phyloP scores from a whole-genome alignment of 1,140 invertebrate species.

The Calliphora vicina region DNA sequence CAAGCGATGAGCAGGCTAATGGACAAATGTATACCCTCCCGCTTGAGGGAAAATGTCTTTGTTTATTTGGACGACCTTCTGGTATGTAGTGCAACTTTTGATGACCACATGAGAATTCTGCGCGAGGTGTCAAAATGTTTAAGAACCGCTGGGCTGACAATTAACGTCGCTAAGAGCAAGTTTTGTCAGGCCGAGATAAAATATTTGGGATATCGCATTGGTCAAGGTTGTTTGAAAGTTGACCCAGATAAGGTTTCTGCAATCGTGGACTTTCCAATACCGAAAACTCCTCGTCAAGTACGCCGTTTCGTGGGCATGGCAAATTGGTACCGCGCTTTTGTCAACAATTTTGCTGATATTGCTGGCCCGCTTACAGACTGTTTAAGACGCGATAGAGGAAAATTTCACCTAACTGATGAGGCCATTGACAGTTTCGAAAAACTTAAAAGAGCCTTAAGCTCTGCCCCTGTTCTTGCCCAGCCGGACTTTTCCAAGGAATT shows the following conservation, averaged over 20 bases:
- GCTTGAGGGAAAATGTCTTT: slow-evolving; percentile 21
- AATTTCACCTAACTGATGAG: slow-evolving; percentile 43
- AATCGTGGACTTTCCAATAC: too few relatives aligned
- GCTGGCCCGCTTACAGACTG: slow-evolving; percentile 35
- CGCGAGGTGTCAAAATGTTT: not conserved
- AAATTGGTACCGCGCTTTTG: slow-evolving; percentile 52
- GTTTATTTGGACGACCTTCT: slow-evolving; percentile 41
- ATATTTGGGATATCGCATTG: too few relatives aligned
- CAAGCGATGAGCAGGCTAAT: slow-evolving; percentile 32
- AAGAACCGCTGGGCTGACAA: not conserved
- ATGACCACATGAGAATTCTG: not conserved
- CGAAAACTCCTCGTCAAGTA: too few relatives aligned
- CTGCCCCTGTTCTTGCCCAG: slow-evolving; percentile 51
- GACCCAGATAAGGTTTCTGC: too few relatives aligned
- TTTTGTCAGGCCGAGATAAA: slow-evolving; percentile 35
- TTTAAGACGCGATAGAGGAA: not conserved
- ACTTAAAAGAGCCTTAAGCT: slow-evolving; percentile 47
- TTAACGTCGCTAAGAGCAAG: not conserved
- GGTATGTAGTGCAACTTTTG: slow-evolving; percentile 51
- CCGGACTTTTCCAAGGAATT: too few relatives aligned
- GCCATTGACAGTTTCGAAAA: slow-evolving; percentile 50
- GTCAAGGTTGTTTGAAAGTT: too few relatives aligned
- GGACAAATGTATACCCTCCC: not conserved
- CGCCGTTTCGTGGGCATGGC: too few relatives aligned
- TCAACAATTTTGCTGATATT: slow-evolving; percentile 50